These are phyloP conservation scores for Plusia festucae DNA, from an alignment of 2,888 invertebrate genomes.

Conservation along the genomic window DNA sequence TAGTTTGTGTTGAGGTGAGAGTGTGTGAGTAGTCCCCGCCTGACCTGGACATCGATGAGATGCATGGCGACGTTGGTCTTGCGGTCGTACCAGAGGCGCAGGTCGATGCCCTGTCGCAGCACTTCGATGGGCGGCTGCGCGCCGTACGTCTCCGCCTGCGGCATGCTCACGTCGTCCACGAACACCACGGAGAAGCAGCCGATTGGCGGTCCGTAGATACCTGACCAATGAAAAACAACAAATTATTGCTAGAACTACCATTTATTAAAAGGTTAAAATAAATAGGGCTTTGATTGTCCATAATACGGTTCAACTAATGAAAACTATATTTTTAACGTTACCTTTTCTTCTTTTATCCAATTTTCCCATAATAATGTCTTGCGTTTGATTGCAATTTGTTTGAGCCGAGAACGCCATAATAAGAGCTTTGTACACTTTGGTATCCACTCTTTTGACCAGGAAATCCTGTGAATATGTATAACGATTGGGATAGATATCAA, in stretches of 20 bases:
- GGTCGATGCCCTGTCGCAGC: conserved; percentile 96
- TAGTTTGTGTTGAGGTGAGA: too few relatives aligned
- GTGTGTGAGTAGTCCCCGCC: too few relatives aligned
- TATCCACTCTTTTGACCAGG: conserved; percentile 94
- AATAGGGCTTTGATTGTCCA: too few relatives aligned
- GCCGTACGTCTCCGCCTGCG: conserved; percentile 95
- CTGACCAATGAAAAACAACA: too few relatives aligned
- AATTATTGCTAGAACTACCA: too few relatives aligned
- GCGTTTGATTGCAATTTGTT: conserved; percentile 97
- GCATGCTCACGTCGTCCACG: conserved; percentile 99
- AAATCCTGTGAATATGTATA: conserved; percentile 89
- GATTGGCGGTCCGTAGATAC: conserved; percentile 97
- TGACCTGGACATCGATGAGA: conserved; percentile 95
- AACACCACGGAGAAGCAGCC: conserved; percentile 97
- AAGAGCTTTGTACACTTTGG: conserved; percentile 94
- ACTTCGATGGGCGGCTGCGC: conserved; percentile 98
- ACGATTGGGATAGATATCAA: too few relatives aligned
- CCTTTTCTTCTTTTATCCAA: conserved; percentile 97
- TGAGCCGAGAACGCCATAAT: conserved; percentile 98
- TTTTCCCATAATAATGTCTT: conserved; percentile 98
- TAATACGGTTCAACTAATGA: too few relatives aligned
- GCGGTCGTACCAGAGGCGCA: conserved; percentile 96
- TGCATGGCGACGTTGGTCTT: conserved; percentile 94
- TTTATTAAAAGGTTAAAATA: too few relatives aligned
- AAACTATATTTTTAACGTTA: conserved; percentile 43